These are phyloP conservation scores for Recurvirostra avosetta DNA, from an alignment of 2,113 vertebrate species.

Conservation along the genomic window DNA sequence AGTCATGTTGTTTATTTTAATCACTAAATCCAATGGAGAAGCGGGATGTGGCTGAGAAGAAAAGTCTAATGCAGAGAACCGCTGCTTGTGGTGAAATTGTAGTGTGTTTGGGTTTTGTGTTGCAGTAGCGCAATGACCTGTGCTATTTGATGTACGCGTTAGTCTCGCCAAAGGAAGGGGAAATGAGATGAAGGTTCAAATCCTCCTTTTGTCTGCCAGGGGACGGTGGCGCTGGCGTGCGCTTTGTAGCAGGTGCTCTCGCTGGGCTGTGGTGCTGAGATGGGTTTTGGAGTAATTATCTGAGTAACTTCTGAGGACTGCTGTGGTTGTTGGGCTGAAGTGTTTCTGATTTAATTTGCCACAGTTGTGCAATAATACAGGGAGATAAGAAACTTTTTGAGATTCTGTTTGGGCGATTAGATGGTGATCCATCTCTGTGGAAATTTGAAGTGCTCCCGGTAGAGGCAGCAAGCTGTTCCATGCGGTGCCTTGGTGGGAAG, in stretches of 20 bases:
- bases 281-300: not conserved
- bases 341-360: fast-evolving
- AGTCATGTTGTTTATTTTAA: slow-evolving; percentile 65
- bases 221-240: fast-evolving
- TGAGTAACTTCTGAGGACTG: not conserved
- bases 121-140: fast-evolving
- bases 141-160: not conserved
- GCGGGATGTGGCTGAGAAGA: not conserved
- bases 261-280: not conserved
- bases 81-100: not conserved
- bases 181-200: not conserved
- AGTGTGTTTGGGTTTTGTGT: fast-evolving
- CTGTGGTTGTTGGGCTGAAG: not conserved
- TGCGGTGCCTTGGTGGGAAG: fast-evolving
- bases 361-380: fast-evolving
- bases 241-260: not conserved
- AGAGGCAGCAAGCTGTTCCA: fast-evolving
- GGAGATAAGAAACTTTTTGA: not conserved
- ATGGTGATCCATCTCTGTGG: fast-evolving
- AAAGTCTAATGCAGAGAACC: not conserved
- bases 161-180: not conserved
- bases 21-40: not conserved
- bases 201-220: not conserved
- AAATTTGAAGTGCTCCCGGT: fast-evolving
- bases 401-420: fast-evolving